Base-by-base conservation (phyloP, 1,140 invertebrate genomes). In the Penaeus indicus region DNA sequence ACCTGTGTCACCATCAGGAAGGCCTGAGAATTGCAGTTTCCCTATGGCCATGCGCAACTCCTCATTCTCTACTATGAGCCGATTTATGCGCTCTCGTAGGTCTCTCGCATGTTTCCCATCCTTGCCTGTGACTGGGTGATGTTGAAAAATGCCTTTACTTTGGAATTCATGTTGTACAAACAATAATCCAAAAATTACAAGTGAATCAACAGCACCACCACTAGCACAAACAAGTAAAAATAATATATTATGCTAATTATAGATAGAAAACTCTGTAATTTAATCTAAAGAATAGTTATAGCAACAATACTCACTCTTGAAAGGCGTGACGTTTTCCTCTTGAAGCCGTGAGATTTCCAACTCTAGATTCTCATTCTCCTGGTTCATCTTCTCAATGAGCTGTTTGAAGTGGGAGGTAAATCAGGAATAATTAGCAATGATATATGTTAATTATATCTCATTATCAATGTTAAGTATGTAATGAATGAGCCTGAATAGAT, bases 1-100 rank as follows among this genome's bases (percentile, higher is more conserved):
- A 25, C n/a, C 42, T n/a, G 60, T 80, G 75, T 90, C 89, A 3
- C 85, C 85, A 27, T 85, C 89, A 38, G 85, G 89, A 8, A 90
- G 38, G n/a, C 25, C 25, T 11, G 81, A 69, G 80, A 85, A 90
- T 81, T 90, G 89, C 42, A 84, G 80, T 38, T 78, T 84, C 16
- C 61, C 69, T 8, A 85, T 18, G 61, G 89, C 85, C 61, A 88
- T 21, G 3, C 89, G 89, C 25, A 90, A 42, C 32, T 90, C 89
- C 72, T 90, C 89, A 72, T 90, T 90, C 42, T 90, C 89, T 18
- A 81, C 32, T 5, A 90, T 79, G n/a, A 90, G 75, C 16, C 42
- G 85, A 27, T 79, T 90, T 60, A 90, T 87, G 42, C 72, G 62
- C 69, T 90, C 89, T 27, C 89, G 54, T 27, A 90, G 38, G 11